Evolutionary conservation across 2,888 invertebrate genomes (phyloP).

Genomic region (Megalurothrips usitatus): DNA sequence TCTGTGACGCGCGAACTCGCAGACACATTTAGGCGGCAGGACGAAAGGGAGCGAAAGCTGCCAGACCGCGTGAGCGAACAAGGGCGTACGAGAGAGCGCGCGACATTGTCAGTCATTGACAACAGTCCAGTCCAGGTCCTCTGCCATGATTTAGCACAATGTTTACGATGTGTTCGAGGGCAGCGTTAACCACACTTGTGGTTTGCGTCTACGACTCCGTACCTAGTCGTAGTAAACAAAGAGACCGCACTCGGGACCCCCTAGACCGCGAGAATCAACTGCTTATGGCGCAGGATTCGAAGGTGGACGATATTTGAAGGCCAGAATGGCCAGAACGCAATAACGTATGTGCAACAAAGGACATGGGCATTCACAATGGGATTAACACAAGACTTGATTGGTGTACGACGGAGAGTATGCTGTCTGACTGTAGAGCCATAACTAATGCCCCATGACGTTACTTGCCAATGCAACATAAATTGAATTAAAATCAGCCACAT

Average conservation of each 20-base stretch:
- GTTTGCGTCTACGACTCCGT: too few species aligned
- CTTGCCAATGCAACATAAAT: neutral
- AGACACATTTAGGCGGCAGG: neutral
- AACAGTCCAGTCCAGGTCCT: too few species aligned
- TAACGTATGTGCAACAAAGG: constrained; percentile 4
- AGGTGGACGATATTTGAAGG: neutral
- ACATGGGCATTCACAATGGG: neutral
- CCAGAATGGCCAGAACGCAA: neutral
- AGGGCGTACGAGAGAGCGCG: neutral
- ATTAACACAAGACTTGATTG: neutral
- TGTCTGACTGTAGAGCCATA: too few species aligned
- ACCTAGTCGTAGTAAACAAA: too few species aligned
- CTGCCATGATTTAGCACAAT: constrained; percentile 22
- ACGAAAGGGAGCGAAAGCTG: neutral
- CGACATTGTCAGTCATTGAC: neutral
- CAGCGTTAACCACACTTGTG: too few species aligned
- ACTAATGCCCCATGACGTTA: too few species aligned
- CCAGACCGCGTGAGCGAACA: neutral
- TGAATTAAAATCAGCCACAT: constrained; percentile 4
- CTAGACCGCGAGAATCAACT: too few species aligned
- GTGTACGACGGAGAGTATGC: too few species aligned
- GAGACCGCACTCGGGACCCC: too few species aligned
- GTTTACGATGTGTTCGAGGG: too few species aligned
- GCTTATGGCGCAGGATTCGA: neutral
- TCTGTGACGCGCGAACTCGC: neutral